Conservation (phyloP, 2,113 vertebrate species). For the Zootoca vivipara region DNA sequence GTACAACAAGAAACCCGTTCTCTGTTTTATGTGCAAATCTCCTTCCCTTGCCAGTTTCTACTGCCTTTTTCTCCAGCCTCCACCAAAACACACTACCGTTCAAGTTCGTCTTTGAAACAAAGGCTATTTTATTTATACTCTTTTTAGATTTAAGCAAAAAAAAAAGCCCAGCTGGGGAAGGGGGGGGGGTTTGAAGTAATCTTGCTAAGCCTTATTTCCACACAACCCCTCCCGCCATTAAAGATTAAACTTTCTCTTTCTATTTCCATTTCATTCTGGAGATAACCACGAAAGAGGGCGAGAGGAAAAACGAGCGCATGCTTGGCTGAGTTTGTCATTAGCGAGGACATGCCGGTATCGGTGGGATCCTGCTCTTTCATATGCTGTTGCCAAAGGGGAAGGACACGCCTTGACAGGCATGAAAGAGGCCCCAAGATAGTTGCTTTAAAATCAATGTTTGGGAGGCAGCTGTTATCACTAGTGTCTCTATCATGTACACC, state of each 20-base stretch:
- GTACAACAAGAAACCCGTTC: not conserved
- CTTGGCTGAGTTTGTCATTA: slow-evolving; percentile 49
- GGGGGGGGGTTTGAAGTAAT: slow-evolving; percentile 42
- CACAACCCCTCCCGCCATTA: not conserved
- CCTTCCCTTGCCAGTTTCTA: not conserved
- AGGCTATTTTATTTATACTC: slow-evolving; percentile 39
- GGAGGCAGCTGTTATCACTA: not conserved
- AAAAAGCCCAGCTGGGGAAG: slow-evolving; percentile 24
- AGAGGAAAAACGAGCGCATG: not conserved
- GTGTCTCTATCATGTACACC: not conserved
- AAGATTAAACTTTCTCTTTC: not conserved
- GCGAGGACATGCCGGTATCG: slow-evolving; percentile 31
- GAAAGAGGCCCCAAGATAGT: slow-evolving; percentile 21
- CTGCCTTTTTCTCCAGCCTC: not conserved
- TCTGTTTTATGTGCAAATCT: slow-evolving; percentile 16
- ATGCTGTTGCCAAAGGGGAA: slow-evolving; percentile 38
- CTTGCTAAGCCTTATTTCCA: slow-evolving; percentile 44
- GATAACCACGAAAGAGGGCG: slow-evolving; percentile 37
- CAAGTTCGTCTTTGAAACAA: slow-evolving; percentile 15
- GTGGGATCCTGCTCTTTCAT: slow-evolving; percentile 35
- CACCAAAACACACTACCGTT: not conserved
- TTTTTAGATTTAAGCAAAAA: slow-evolving; percentile 35
- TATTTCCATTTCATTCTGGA: slow-evolving; percentile 43
- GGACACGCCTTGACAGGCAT: slow-evolving; percentile 20
- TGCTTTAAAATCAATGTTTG: not conserved